Conservation (phyloP, 92 coral and sea anemone species). For the Actinernus sp. region DNA sequence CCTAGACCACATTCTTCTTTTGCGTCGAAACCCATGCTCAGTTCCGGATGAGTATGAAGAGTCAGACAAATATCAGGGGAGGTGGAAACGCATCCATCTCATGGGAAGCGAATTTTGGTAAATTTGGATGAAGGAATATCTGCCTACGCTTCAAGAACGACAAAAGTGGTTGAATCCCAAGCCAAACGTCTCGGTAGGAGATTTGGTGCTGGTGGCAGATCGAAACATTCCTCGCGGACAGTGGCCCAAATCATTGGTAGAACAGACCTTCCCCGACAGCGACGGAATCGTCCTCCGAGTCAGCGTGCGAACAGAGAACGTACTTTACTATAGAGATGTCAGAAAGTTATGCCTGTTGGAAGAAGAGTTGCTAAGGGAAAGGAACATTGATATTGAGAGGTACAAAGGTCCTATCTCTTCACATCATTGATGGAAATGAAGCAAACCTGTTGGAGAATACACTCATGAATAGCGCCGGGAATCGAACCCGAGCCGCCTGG, state of each 20-base stretch:
- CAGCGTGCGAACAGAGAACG: constrained; percentile 40
- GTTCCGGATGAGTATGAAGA: constrained; percentile 27
- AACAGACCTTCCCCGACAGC: constrained; percentile 49
- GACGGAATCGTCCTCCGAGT: constrained; percentile 50
- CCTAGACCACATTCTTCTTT: constrained; percentile 42
- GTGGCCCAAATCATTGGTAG: constrained; percentile 58
- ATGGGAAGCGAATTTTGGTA: constrained; percentile 50
- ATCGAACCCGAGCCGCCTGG: no score
- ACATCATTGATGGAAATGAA: no score
- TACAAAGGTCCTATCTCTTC: no score
- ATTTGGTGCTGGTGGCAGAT: constrained; percentile 59
- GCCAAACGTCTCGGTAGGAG: constrained; percentile 51
- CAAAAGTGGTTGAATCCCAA: constrained; percentile 7
- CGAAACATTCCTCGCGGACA: constrained; percentile 29
- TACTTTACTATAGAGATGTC: constrained; percentile 43
- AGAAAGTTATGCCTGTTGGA: constrained; percentile 49
- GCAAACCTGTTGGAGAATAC: no score
- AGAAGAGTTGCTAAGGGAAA: constrained; percentile 35
- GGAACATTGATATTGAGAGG: no score
- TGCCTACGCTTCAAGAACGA: no score
- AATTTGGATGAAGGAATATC: no score
- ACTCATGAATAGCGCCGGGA: no score
- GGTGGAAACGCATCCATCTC: constrained; percentile 52
- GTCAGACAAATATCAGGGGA: no score
- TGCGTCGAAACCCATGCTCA: constrained; percentile 34